phyloP scores from a whole-genome alignment of 2,797 vertebrate species.

The Pseudocheirus occidentalis region DNA sequence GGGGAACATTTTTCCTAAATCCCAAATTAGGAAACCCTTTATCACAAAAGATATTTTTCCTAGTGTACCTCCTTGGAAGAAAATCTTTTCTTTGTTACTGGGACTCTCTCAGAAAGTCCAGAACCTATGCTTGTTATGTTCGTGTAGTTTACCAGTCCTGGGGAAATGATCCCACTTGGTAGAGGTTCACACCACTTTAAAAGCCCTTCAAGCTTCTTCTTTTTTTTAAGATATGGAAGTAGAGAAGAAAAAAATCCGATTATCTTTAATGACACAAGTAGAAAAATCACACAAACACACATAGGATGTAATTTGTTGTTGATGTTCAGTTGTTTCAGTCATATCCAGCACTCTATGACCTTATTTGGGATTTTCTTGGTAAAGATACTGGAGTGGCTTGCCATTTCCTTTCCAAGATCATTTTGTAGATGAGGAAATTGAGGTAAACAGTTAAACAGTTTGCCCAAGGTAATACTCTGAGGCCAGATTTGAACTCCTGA shows the following conservation, averaged over 20 bases:
- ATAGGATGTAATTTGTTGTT: neutral
- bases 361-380: neutral
- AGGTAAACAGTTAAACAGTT: neutral
- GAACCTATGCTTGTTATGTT: neutral
- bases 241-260: neutral
- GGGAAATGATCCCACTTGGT: neutral
- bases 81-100: neutral
- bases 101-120: neutral
- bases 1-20: neutral
- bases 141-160: neutral
- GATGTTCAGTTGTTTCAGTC: neutral
- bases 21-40: neutral
- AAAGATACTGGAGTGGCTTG: neutral
- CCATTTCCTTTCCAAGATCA: neutral
- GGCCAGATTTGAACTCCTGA: neutral
- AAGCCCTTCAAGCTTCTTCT: slow-evolving; percentile 8
- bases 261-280: neutral
- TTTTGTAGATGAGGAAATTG: neutral
- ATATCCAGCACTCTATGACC: neutral
- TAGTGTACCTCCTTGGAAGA: neutral
- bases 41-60: neutral
- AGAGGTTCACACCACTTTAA: neutral
- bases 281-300: neutral
- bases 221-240: neutral
- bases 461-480: neutral